Evolutionary conservation across 2,797 vertebrate species (phyloP).

Genomic region (Crocidura indochinensis): DNA sequence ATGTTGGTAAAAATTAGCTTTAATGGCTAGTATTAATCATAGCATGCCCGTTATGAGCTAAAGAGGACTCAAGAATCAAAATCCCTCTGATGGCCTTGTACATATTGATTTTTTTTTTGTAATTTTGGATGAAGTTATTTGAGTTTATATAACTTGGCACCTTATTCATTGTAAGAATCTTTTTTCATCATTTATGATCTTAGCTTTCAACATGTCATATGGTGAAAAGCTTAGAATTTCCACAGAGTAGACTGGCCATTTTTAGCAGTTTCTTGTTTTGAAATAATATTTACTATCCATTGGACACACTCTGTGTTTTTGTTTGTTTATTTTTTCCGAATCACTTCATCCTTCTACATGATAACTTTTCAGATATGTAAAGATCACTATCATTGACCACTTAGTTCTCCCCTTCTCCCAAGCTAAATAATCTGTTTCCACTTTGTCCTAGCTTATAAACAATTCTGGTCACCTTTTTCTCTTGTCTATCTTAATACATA

Average conservation of each 20-base stretch:
- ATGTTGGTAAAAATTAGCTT: constrained; percentile 8
- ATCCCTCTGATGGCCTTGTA: background rate
- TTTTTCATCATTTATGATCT: background rate
- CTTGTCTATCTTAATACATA: background rate
- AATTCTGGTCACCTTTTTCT: background rate
- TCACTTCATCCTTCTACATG: constrained; percentile 3
- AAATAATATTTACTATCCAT: background rate
- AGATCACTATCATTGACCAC: background rate
- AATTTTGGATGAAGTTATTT: constrained; percentile 2
- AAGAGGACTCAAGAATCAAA: background rate
- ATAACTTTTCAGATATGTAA: background rate
- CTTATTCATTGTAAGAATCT: background rate
- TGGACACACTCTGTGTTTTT: background rate
- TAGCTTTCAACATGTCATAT: background rate
- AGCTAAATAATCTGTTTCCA: no score
- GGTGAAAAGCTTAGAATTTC: background rate
- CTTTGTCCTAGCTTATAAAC: no score
- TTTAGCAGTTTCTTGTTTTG: constrained; percentile 1
- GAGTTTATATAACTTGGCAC: background rate
- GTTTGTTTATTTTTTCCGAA: background rate
- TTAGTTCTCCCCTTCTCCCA: background rate
- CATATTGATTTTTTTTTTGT: background rate
- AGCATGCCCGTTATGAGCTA: background rate
- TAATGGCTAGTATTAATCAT: background rate
- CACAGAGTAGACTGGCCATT: background rate